These are phyloP conservation scores for Capromys pilorides DNA, from an alignment of 2,797 vertebrate species.

Conservation along the genomic window DNA sequence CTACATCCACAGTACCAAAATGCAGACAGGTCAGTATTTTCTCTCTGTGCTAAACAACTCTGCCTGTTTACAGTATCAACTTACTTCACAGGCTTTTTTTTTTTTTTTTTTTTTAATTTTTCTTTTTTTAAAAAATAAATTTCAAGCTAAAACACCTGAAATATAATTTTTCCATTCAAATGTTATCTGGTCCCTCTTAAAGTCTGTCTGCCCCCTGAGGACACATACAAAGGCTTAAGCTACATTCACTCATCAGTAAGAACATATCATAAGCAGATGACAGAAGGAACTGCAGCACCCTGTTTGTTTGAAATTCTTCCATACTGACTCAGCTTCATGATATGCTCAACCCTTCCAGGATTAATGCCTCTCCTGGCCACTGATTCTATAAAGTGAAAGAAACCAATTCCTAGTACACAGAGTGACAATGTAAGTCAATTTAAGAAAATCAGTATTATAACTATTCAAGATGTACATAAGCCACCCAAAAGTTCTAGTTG, in stretches of 20 bases:
- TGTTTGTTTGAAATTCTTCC: constrained; percentile 81
- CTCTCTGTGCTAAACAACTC: constrained; percentile 65
- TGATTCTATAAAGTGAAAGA: constrained; percentile 78
- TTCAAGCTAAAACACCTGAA: constrained; percentile 83
- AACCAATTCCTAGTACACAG: constrained; percentile 74
- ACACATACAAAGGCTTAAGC: constrained; percentile 75
- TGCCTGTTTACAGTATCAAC: constrained; percentile 67
- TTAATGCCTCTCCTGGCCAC: constrained; percentile 70
- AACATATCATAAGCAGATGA: constrained; percentile 76
- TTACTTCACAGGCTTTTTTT: constrained; percentile 73
- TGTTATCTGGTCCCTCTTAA: constrained; percentile 82
- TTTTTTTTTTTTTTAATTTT: constrained; percentile 73
- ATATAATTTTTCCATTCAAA: constrained; percentile 77
- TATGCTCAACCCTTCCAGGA: constrained; percentile 76
- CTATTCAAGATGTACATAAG: constrained; percentile 74
- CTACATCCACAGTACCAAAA: constrained; percentile 72
- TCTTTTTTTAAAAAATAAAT: constrained; percentile 79
- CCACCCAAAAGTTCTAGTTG: constrained; percentile 75
- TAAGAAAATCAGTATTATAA: constrained; percentile 75
- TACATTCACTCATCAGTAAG: constrained; percentile 76
- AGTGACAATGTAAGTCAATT: constrained; percentile 72
- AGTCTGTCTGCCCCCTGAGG: constrained; percentile 74
- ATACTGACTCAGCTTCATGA: constrained; percentile 76
- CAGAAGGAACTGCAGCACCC: constrained; percentile 81
- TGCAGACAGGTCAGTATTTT: constrained; percentile 70